phyloP scores from a whole-genome alignment of 2,888 invertebrate genomes.

The Mesorhabditis belari region DNA sequence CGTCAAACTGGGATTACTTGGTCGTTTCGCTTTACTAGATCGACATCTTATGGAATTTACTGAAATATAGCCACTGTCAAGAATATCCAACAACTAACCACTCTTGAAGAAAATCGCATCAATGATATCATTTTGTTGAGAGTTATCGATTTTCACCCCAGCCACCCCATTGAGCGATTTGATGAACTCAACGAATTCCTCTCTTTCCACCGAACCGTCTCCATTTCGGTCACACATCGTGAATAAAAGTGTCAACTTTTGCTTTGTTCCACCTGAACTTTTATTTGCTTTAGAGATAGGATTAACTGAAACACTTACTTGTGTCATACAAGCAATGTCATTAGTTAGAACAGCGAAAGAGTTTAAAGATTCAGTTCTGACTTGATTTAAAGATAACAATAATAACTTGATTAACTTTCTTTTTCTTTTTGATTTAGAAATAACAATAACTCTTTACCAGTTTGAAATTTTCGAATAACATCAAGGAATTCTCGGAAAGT shows the following conservation, averaged over 20 bases:
- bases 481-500: slow-evolving; percentile 86
- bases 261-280: background rate
- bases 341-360: slow-evolving; percentile 44
- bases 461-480: slow-evolving; percentile 59
- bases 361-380: slow-evolving; percentile 48
- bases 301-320: slow-evolving; percentile 4
- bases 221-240: slow-evolving; percentile 95
- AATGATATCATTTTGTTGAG: slow-evolving; percentile 25
- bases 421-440: background rate
- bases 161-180: slow-evolving; percentile 47
- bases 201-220: slow-evolving; percentile 86
- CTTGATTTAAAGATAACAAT: too few species aligned
- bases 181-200: slow-evolving; percentile 84
- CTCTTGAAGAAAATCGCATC: slow-evolving; percentile 21
- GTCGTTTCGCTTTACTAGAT: too few species aligned
- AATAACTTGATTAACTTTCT: background rate
- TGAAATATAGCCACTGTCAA: background rate
- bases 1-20: too few species aligned
- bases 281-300: too few species aligned
- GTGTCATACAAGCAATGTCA: slow-evolving; percentile 3
- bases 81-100: slow-evolving; percentile 5
- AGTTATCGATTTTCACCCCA: slow-evolving; percentile 43
- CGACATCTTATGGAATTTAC: background rate
- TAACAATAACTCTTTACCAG: slow-evolving; percentile 11
- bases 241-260: slow-evolving; percentile 74